Conservation (phyloP, 2,797 vertebrate species). For the Malacoraja senta region DNA sequence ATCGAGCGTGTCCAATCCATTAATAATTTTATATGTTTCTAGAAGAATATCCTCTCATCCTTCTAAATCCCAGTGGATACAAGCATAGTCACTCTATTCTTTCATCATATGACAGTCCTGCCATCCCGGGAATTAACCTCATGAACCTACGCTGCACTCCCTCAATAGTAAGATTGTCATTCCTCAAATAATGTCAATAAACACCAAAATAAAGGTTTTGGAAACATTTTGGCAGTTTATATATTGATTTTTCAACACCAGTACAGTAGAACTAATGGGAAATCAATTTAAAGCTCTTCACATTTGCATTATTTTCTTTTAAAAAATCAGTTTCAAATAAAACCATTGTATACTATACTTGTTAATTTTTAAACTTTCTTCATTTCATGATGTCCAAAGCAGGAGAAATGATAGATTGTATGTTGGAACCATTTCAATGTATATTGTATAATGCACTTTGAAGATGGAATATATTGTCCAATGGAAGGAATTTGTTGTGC, state of each 20-base stretch:
- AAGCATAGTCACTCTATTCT: too few species aligned
- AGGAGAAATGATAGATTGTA: not conserved
- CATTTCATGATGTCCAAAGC: not conserved
- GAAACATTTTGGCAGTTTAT: not conserved
- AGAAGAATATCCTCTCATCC: too few species aligned
- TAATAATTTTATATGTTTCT: too few species aligned
- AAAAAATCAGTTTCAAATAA: constrained; percentile 10
- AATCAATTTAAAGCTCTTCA: not conserved
- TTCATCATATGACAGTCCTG: too few species aligned
- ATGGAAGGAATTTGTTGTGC: not conserved
- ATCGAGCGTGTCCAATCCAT: too few species aligned
- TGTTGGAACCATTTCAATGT: not conserved
- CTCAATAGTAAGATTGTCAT: too few species aligned
- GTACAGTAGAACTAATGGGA: not conserved
- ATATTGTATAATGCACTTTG: not conserved
- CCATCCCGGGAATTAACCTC: too few species aligned
- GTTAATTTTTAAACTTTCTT: too few species aligned
- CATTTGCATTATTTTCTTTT: not conserved
- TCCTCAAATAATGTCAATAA: not conserved
- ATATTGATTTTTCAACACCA: not conserved
- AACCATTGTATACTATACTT: not conserved
- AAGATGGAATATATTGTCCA: not conserved
- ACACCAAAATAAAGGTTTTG: not conserved
- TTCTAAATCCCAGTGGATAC: too few species aligned
- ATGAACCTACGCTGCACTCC: too few species aligned